These are phyloP conservation scores for Sebastes steindachneri DNA, from an alignment of 2,797 vertebrate species.

Conservation along the genomic window DNA sequence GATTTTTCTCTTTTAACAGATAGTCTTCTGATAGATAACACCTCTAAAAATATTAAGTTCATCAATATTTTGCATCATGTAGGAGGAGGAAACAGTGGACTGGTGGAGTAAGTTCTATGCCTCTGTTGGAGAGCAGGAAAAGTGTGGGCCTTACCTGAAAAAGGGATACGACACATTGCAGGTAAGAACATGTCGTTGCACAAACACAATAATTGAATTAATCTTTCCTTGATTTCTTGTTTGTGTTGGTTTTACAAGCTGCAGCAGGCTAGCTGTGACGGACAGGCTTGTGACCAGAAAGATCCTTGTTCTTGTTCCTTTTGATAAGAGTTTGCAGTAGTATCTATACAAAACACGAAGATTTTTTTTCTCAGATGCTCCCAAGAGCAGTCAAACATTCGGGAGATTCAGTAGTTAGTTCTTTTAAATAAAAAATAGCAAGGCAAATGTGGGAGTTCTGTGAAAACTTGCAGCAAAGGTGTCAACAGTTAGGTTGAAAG, in stretches of 20 bases:
- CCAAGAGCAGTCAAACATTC: neutral
- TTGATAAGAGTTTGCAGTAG: neutral
- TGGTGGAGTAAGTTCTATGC: conserved; percentile 99
- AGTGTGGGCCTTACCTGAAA: conserved; percentile 93
- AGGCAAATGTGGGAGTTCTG: neutral
- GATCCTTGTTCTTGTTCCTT: neutral
- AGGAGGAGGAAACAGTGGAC: conserved; percentile 96
- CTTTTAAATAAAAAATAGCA: neutral
- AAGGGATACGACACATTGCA: conserved; percentile 95
- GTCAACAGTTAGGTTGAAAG: neutral
- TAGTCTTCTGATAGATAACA: neutral
- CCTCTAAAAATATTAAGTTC: neutral
- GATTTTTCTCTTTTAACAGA: conserved; percentile 2
- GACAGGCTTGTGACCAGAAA: neutral
- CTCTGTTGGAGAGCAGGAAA: conserved; percentile 89
- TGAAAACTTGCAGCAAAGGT: neutral
- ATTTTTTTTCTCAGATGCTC: neutral
- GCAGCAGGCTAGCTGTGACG: neutral
- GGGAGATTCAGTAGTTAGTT: neutral
- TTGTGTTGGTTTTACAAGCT: neutral
- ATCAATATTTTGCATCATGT: neutral
- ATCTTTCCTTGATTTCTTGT: neutral
- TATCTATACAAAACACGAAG: neutral
- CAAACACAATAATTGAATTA: neutral
- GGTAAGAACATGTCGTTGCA: conserved; percentile 75